These are phyloP conservation scores for Solenopsis fugax DNA, from an alignment of 1,140 invertebrate species.

Conservation along the genomic window DNA sequence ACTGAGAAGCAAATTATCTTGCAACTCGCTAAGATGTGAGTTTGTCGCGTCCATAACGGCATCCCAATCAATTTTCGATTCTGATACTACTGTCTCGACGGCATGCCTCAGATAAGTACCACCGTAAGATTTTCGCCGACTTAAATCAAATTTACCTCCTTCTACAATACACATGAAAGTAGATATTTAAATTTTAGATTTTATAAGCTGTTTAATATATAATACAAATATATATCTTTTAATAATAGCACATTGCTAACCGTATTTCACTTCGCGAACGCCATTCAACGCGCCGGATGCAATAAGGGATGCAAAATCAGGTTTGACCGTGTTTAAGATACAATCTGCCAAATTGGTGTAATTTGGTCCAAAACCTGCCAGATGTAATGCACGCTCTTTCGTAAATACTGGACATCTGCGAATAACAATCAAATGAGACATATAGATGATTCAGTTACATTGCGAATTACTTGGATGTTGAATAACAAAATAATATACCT, in stretches of 20 bases:
- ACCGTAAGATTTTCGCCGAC: constrained; percentile 82
- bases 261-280: constrained; percentile 82
- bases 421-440: constrained; percentile 31
- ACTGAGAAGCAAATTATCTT: constrained; percentile 88
- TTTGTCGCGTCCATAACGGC: constrained; percentile 83
- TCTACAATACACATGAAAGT: constrained; percentile 68
- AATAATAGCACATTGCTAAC: constrained; percentile 67
- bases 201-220: constrained; percentile 2
- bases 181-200: background rate
- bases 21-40: constrained; percentile 86
- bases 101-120: constrained; percentile 81
- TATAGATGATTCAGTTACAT: background rate
- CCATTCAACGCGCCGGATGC: constrained; percentile 84
- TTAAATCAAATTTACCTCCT: constrained; percentile 81
- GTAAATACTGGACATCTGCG: constrained; percentile 85
- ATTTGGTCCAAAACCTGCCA: constrained; percentile 87
- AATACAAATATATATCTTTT: background rate
- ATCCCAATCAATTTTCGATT: constrained; percentile 85
- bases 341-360: constrained; percentile 86
- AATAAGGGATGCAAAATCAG: constrained; percentile 85
- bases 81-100: constrained; percentile 81
- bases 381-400: constrained; percentile 85
- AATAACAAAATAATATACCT: constrained; percentile 72
- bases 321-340: constrained; percentile 84
- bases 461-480: constrained; percentile 19